Base-by-base conservation (phyloP, 2,797 vertebrate species). In the Gila robusta region DNA sequence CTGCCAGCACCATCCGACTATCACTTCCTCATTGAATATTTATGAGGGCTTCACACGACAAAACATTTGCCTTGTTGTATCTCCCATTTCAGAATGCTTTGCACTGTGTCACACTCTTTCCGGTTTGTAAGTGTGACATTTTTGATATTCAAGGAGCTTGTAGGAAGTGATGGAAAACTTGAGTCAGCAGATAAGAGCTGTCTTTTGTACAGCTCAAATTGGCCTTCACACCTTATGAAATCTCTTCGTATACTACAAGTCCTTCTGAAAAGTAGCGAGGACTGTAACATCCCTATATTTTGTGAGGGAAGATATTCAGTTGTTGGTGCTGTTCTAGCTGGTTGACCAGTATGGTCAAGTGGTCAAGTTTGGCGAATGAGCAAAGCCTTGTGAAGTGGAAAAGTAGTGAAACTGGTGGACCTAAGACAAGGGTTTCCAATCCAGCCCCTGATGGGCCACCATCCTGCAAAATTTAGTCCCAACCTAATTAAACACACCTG, bases 201-300 rank as follows among this genome's bases (percentile, higher is more conserved):
- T 67, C 85, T 91, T 89, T 89, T 87, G 83, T 88, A 79, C 86
- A 85, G 88, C 85, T 92, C 59, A 94, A 91, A 94, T 93, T 92
- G 92, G 92, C 92, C 92, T 94, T 95, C 93, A 93, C 91, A 94
- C 92, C 81, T 92, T 91, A 93, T 95, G 93, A 94, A 94, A 87
- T 87, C 88, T 84, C 86, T 81, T 85, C 82, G 54, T 78, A 86
- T 41, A 62, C 23, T 41, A 49, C 23, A 41, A 37, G 41, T 69
- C 73, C 72, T 77, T 73, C 71, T 56, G 72, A 39, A 72, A 72
- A 56, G 37, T 37, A 56, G 70, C 14, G 44, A 81, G 70, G 56
- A 52, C 9, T 35, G 59, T 56, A 16, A 12, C 19, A 69, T 86
- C 23, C 23, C 39, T 54, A 41, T 32, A 67, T 86, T 47, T 39